phyloP scores from a whole-genome alignment of 1,140 invertebrate species.

The Bombus confusus region DNA sequence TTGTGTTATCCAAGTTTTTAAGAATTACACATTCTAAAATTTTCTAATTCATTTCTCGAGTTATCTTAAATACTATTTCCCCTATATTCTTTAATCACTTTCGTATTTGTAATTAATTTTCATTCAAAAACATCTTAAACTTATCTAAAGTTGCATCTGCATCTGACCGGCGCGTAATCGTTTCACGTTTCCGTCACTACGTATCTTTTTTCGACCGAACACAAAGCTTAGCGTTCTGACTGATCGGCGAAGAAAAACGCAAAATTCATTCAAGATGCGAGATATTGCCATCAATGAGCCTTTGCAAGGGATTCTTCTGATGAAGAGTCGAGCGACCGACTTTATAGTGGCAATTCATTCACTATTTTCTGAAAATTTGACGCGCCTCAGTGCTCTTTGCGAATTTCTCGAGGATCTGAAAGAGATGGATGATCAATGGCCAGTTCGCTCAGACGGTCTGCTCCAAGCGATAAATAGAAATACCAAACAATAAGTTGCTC shows the following conservation, averaged over 20 bases:
- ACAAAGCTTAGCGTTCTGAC: slow-evolving; percentile 56
- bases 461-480: slow-evolving; percentile 36
- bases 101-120: not conserved
- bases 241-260: not conserved
- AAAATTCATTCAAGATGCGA: slow-evolving; percentile 71
- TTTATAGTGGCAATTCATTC: slow-evolving; percentile 77
- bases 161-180: slow-evolving; percentile 74
- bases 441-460: not conserved
- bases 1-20: too few species aligned
- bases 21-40: too few species aligned
- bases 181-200: slow-evolving; percentile 41
- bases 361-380: slow-evolving; percentile 74
- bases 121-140: not conserved
- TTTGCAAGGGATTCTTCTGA: slow-evolving; percentile 51
- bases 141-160: not conserved
- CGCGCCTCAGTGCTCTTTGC: slow-evolving; percentile 67
- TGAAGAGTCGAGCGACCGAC: slow-evolving; percentile 60
- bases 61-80: not conserved
- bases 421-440: slow-evolving; percentile 35
- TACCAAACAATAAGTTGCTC: slow-evolving; percentile 13
- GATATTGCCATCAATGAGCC: slow-evolving; percentile 68
- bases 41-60: too few species aligned
- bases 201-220: slow-evolving; percentile 56
- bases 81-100: too few species aligned
- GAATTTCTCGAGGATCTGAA: slow-evolving; percentile 67